These are phyloP conservation scores for Polydesmus complanatus DNA, from an alignment of 2,888 invertebrate species.

Conservation along the genomic window DNA sequence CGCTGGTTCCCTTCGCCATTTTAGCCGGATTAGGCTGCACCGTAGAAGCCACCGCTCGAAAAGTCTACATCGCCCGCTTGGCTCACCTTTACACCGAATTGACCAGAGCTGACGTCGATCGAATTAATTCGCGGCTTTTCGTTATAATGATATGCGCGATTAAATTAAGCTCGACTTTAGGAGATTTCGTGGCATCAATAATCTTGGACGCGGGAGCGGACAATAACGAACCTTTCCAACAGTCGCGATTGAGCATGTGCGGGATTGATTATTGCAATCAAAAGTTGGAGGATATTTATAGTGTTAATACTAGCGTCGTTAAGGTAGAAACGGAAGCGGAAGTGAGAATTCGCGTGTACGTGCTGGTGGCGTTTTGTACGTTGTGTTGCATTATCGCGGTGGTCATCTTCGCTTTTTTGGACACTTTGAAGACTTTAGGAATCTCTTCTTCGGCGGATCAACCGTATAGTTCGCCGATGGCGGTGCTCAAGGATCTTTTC, in stretches of 20 bases:
- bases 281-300: not conserved
- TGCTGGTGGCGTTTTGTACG: not conserved
- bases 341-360: not conserved
- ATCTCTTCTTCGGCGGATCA: not conserved
- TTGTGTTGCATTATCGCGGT: not conserved
- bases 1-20: not conserved
- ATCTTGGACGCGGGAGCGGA: not conserved
- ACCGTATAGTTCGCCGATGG: not conserved
- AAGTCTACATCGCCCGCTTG: not conserved
- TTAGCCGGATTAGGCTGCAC: not conserved
- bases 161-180: not conserved
- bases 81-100: not conserved
- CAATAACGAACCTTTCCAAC: not conserved
- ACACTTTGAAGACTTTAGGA: not conserved
- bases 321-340: not conserved
- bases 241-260: not conserved
- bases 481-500: not conserved
- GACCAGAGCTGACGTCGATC: not conserved
- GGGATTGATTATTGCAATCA: constrained; percentile 7
- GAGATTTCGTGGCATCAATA: not conserved
- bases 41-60: not conserved
- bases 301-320: not conserved
- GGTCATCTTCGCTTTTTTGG: not conserved
- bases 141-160: not conserved
- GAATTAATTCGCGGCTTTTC: not conserved